Conservation (phyloP, 2,797 vertebrate species). For the Florisuga fusca region DNA sequence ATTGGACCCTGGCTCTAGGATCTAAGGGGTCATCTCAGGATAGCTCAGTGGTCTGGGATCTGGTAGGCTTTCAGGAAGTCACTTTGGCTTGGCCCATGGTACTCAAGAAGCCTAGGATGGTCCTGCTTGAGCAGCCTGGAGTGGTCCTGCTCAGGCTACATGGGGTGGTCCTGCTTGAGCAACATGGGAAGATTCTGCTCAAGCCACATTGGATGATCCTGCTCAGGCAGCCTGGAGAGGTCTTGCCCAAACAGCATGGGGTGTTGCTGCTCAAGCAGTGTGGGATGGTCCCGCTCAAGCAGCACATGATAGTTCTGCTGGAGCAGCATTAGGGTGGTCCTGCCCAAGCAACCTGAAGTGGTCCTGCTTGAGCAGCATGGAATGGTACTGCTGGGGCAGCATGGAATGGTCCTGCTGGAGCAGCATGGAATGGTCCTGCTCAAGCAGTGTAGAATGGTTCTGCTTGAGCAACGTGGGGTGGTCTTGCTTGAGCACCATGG, state of each 20-base stretch:
- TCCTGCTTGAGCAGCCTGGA: background rate
- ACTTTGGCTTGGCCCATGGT: background rate
- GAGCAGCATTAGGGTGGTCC: background rate
- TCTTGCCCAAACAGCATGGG: background rate
- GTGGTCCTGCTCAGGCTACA: background rate
- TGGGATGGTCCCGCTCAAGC: background rate
- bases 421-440: background rate
- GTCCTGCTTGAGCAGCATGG: background rate
- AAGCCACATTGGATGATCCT: background rate
- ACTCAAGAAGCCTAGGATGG: background rate
- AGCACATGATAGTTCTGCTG: background rate
- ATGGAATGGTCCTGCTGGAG: background rate
- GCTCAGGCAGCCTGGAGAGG: background rate
- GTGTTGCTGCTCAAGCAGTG: background rate
- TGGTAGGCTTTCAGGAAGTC: background rate
- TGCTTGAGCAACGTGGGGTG: background rate
- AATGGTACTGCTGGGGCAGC: background rate
- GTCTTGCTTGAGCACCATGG: conserved; percentile 19
- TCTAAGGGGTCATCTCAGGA: background rate
- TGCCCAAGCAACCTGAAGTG: background rate
- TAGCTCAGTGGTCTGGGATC: background rate
- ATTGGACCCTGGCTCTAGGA: background rate
- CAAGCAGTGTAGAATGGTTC: background rate
- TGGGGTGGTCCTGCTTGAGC: background rate
- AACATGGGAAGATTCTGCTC: background rate